Conservation (phyloP, 2,888 invertebrate genomes). For the Mellilla xanthometata region DNA sequence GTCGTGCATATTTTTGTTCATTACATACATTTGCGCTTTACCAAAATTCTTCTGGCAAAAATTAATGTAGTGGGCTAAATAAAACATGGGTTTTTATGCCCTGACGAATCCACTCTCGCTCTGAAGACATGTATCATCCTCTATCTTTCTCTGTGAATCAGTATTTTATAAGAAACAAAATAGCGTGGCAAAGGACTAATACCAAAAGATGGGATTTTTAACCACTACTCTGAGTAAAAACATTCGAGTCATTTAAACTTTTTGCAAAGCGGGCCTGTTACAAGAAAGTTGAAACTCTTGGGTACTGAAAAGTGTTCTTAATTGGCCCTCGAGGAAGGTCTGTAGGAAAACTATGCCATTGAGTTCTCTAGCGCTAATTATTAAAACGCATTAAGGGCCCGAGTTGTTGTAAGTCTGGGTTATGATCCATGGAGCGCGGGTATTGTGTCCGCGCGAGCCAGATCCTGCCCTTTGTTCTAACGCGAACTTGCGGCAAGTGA, state of each 20-base stretch:
- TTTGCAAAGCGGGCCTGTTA: slow-evolving; percentile 12
- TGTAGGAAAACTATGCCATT: slow-evolving; percentile 17
- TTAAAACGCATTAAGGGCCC: slow-evolving; percentile 74
- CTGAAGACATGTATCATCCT: no score
- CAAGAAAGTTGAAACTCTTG: slow-evolving; percentile 3
- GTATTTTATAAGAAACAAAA: no score
- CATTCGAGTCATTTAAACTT: slow-evolving; percentile 6
- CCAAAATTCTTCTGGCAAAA: no score
- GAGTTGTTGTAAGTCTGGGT: slow-evolving; percentile 63
- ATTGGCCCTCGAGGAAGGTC: slow-evolving; percentile 11
- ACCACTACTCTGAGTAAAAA: background rate
- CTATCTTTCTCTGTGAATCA: no score
- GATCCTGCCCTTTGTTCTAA: slow-evolving; percentile 63
- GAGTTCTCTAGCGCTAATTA: slow-evolving; percentile 58
- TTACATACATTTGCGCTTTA: no score
- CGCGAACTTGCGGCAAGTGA: slow-evolving; percentile 64
- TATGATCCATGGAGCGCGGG: slow-evolving; percentile 57
- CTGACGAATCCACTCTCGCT: no score
- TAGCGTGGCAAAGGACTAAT: no score
- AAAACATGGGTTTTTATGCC: no score
- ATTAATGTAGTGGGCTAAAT: no score
- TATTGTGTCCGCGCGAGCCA: slow-evolving; percentile 49
- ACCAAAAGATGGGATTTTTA: no score
- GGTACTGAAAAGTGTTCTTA: slow-evolving; percentile 6
- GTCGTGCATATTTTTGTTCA: no score